These are phyloP conservation scores for Tenualosa ilisha DNA, from an alignment of 2,797 vertebrate species.

Conservation along the genomic window DNA sequence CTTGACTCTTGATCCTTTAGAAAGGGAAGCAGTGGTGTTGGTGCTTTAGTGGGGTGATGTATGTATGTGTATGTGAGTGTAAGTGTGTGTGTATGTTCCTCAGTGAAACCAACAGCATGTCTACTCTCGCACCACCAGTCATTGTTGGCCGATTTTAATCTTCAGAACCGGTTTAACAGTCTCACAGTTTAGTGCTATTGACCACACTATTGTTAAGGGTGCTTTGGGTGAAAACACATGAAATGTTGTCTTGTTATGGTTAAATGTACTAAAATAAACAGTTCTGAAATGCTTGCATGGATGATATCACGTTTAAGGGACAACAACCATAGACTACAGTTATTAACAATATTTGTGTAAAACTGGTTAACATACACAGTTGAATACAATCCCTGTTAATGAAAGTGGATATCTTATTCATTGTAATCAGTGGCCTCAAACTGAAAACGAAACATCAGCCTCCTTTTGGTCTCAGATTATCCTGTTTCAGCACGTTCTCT, in stretches of 20 bases:
- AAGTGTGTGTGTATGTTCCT: not conserved
- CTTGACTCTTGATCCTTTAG: not conserved
- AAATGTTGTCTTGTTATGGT: not conserved
- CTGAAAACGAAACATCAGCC: not conserved
- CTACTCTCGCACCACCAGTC: not conserved
- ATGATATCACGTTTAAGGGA: not conserved
- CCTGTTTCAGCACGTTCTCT: not conserved
- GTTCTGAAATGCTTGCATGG: not conserved
- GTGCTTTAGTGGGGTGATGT: too few species aligned
- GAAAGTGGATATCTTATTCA: not conserved
- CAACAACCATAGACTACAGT: not conserved
- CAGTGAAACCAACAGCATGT: not conserved
- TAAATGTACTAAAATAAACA: not conserved
- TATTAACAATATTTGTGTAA: not conserved
- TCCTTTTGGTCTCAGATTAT: not conserved
- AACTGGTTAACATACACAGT: not conserved
- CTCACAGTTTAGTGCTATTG: not conserved
- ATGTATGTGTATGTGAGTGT: not conserved
- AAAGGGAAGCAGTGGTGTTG: not conserved
- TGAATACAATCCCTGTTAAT: not conserved
- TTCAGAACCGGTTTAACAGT: constrained; percentile 18
- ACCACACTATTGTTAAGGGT: not conserved
- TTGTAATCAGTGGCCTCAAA: not conserved
- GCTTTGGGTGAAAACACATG: not conserved
- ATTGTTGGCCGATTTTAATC: constrained; percentile 1